Conservation (phyloP, 1,140 invertebrate species). For the Caenorhabditis latens region DNA sequence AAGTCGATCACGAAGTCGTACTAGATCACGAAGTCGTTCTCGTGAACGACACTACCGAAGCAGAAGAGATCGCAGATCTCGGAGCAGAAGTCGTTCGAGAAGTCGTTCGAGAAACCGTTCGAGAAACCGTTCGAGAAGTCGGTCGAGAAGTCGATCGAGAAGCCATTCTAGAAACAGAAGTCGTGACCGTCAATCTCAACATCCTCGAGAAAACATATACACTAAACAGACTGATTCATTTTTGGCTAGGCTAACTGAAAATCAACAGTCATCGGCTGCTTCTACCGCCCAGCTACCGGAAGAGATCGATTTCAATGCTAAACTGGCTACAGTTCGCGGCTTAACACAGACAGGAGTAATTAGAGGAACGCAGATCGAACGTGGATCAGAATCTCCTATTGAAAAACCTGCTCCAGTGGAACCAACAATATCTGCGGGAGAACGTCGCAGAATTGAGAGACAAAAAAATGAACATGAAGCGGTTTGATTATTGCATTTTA, state of each 20-base stretch:
- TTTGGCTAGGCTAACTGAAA: background rate
- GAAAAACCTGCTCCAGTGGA: background rate
- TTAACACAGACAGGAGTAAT: background rate
- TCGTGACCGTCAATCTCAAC: background rate
- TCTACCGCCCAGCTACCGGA: background rate
- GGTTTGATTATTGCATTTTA: background rate
- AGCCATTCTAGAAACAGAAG: background rate
- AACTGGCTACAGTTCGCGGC: slow-evolving; percentile 5
- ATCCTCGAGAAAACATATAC: background rate
- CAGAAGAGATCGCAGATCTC: background rate
- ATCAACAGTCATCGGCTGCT: background rate
- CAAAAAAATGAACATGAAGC: background rate
- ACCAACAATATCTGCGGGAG: slow-evolving; percentile 3
- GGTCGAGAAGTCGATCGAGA: background rate
- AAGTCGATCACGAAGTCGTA: background rate
- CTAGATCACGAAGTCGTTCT: slow-evolving; percentile 18
- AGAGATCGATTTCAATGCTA: background rate
- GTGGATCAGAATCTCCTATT: too few species aligned
- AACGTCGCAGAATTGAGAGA: background rate
- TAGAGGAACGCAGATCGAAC: background rate
- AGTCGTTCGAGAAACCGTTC: background rate
- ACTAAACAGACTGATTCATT: background rate
- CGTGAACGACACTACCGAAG: slow-evolving; percentile 1
- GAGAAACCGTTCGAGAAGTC: background rate
- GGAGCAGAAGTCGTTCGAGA: background rate